phyloP scores from a whole-genome alignment of 2,888 invertebrate species.

The Pristionchus maxplancki region DNA sequence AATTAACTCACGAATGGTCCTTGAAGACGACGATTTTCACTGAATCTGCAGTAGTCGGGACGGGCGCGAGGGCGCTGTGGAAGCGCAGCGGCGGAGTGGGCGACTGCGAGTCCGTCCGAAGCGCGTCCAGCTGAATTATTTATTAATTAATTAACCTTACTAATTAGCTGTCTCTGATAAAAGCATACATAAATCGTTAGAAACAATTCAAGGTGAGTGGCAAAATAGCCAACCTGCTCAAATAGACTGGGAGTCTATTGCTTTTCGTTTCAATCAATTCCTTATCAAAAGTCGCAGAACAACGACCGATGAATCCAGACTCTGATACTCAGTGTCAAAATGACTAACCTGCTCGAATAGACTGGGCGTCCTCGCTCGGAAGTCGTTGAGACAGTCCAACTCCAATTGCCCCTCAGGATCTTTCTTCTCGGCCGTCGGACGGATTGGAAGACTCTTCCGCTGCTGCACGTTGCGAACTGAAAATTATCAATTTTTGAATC shows the following conservation, averaged over 20 bases:
- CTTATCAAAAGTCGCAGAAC: too few species aligned
- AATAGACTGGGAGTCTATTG: too few species aligned
- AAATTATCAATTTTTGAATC: not conserved
- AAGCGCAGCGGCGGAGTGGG: conserved; percentile 34
- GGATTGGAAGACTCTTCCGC: conserved; percentile 25
- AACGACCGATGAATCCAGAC: too few species aligned
- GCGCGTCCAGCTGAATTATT: not conserved
- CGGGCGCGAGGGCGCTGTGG: conserved; percentile 70
- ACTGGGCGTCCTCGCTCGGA: conserved; percentile 9
- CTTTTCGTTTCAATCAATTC: too few species aligned
- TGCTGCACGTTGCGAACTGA: conserved; percentile 27
- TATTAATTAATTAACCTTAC: not conserved
- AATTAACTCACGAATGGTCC: conserved; percentile 67
- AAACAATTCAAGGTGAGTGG: too few species aligned
- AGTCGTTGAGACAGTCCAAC: conserved; percentile 43
- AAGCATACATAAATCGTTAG: too few species aligned
- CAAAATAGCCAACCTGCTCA: too few species aligned
- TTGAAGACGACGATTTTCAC: conserved; percentile 73
- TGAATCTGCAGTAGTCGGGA: conserved; percentile 64
- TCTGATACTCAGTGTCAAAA: not conserved
- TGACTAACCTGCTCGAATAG: conserved; percentile 20
- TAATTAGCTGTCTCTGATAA: too few species aligned
- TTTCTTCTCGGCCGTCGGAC: conserved; percentile 12
- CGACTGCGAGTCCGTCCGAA: not conserved
- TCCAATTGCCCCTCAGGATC: not conserved